Evolutionary conservation across 2,888 invertebrate genomes (phyloP).

Genomic region (Lasioglossum figueresi): DNA sequence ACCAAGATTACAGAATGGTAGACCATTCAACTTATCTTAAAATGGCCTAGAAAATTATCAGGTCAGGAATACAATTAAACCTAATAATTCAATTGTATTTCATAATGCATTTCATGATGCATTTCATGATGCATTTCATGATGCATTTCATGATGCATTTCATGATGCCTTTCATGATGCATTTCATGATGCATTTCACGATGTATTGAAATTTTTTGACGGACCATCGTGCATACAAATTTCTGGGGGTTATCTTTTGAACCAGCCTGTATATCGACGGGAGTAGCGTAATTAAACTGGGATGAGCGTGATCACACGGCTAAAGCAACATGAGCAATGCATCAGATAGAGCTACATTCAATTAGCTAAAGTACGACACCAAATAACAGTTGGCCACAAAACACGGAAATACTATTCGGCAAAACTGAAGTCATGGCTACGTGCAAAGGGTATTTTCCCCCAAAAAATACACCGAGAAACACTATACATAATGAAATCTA

Average conservation of each 20-base stretch:
- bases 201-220: too few species aligned
- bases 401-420: background rate
- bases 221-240: background rate
- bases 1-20: background rate
- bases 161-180: too few species aligned
- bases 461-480: too few species aligned
- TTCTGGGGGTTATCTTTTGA: background rate
- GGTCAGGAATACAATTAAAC: too few species aligned
- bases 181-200: too few species aligned
- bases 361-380: background rate
- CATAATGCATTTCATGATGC: too few species aligned
- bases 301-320: background rate
- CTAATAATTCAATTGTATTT: too few species aligned
- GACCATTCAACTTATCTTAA: background rate
- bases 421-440: background rate
- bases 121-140: too few species aligned
- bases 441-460: too few species aligned
- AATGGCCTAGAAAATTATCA: too few species aligned
- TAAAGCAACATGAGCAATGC: background rate
- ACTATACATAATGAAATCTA: too few species aligned
- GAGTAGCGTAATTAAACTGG: background rate
- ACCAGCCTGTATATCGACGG: background rate
- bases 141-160: too few species aligned
- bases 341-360: background rate
- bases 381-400: background rate